Conservation (phyloP, 2,888 invertebrate genomes). For the Papilio gigon region DNA sequence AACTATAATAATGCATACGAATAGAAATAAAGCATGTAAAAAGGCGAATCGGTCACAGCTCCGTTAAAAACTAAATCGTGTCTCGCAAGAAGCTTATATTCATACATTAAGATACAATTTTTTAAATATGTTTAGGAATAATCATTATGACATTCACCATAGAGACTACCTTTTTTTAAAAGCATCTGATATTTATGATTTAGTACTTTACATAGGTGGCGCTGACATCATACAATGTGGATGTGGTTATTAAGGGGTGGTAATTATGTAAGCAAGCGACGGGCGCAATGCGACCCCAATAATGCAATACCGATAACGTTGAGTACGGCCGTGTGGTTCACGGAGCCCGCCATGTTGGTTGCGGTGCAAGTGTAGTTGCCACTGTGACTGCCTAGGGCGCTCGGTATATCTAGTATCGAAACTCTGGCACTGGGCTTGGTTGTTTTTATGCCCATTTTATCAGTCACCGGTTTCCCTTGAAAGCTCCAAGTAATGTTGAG, state of each 20-base stretch:
- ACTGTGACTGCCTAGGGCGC: conserved; percentile 82
- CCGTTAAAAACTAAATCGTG: background rate
- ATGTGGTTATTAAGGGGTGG: conserved; percentile 87
- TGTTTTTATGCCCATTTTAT: conserved; percentile 78
- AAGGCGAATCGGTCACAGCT: background rate
- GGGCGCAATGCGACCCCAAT: conserved; percentile 16
- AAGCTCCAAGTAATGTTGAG: conserved; percentile 87
- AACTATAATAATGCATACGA: conserved; percentile 52
- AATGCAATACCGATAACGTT: conserved; percentile 82
- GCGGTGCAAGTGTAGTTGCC: conserved; percentile 86
- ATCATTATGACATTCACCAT: background rate
- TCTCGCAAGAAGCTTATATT: background rate
- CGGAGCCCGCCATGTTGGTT: conserved; percentile 82
- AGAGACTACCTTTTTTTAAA: conserved; percentile 4
- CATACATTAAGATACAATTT: background rate
- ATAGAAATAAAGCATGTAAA: conserved; percentile 6
- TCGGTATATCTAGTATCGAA: conserved; percentile 82
- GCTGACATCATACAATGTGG: background rate
- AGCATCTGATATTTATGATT: background rate
- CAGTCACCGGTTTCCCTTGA: conserved; percentile 82
- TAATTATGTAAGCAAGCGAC: conserved; percentile 72
- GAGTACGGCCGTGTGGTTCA: conserved; percentile 81
- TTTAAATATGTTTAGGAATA: background rate
- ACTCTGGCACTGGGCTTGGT: conserved; percentile 81
- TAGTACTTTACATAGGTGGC: background rate